These are phyloP conservation scores for Drosophila gunungcola DNA, from an alignment of 1,140 invertebrate genomes.

Conservation along the genomic window DNA sequence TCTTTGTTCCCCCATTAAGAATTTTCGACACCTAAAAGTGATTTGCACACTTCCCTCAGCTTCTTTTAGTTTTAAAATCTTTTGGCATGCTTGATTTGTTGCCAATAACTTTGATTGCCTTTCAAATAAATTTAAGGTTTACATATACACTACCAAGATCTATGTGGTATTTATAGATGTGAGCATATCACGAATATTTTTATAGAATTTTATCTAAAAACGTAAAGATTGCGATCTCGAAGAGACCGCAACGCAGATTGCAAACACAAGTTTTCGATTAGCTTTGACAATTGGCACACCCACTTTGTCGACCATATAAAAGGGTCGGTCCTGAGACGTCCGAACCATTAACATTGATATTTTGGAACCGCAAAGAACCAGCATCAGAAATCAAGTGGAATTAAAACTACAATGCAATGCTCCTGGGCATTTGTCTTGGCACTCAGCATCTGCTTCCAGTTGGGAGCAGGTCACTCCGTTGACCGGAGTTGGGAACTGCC, in stretches of 20 bases:
- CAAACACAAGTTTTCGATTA: constrained; percentile 52
- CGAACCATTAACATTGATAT: constrained; percentile 11
- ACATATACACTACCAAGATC: too few species aligned
- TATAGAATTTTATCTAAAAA: constrained; percentile 16
- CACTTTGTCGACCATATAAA: constrained; percentile 28
- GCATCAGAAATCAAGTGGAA: constrained; percentile 3
- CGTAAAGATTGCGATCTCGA: constrained; percentile 6
- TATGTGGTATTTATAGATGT: constrained; percentile 15
- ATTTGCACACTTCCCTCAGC: too few species aligned
- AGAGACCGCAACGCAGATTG: constrained; percentile 7
- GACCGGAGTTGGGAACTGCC: constrained; percentile 22
- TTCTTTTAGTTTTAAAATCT: too few species aligned
- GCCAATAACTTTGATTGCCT: too few species aligned
- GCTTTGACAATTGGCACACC: constrained; percentile 29
- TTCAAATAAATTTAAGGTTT: not conserved
- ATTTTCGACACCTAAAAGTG: too few species aligned
- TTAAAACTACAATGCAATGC: constrained; percentile 37
- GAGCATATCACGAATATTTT: constrained; percentile 11
- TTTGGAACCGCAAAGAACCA: constrained; percentile 8
- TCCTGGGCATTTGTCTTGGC: constrained; percentile 52
- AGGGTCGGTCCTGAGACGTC: constrained; percentile 2
- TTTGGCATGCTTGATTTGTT: too few species aligned
- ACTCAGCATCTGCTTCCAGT: constrained; percentile 12
- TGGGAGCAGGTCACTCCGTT: constrained; percentile 4
- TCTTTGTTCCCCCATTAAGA: too few species aligned